Conservation (phyloP, 1,140 invertebrate species). For the Delia radicum region DNA sequence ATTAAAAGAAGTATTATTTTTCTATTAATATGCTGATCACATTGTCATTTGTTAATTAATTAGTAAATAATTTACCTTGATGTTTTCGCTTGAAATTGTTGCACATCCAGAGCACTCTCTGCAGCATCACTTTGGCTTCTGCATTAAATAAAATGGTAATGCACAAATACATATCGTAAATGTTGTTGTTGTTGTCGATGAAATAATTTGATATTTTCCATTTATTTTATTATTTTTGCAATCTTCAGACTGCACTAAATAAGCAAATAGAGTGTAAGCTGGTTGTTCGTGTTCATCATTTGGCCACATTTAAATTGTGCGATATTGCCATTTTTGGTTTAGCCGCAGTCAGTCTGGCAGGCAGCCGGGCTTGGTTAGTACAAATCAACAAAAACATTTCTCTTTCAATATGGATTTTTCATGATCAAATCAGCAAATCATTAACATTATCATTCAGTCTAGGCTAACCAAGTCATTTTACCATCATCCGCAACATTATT, state of each 20-base stretch:
- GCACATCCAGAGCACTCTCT: not conserved
- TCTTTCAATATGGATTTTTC: not conserved
- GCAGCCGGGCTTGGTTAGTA: too few relatives aligned
- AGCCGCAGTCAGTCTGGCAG: too few relatives aligned
- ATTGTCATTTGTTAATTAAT: slow-evolving; percentile 16
- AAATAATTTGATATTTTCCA: not conserved
- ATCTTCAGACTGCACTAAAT: not conserved
- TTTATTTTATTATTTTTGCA: not conserved
- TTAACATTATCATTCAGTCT: not conserved
- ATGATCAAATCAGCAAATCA: not conserved
- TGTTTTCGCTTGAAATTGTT: slow-evolving; percentile 19
- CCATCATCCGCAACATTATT: not conserved
- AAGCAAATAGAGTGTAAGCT: not conserved
- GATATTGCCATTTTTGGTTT: not conserved
- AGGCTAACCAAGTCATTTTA: not conserved
- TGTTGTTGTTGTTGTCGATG: not conserved
- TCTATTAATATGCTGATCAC: slow-evolving; percentile 5
- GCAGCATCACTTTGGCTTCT: not conserved
- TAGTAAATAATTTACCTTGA: slow-evolving; percentile 21
- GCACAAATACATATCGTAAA: not conserved
- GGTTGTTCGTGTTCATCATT: not conserved
- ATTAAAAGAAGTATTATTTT: not conserved
- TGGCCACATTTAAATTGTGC: not conserved
- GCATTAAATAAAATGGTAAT: not conserved
- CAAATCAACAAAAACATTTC: not conserved